Evolutionary conservation across 1,140 invertebrate species (phyloP).

Genomic region (Hycleus phaleratus): DNA sequence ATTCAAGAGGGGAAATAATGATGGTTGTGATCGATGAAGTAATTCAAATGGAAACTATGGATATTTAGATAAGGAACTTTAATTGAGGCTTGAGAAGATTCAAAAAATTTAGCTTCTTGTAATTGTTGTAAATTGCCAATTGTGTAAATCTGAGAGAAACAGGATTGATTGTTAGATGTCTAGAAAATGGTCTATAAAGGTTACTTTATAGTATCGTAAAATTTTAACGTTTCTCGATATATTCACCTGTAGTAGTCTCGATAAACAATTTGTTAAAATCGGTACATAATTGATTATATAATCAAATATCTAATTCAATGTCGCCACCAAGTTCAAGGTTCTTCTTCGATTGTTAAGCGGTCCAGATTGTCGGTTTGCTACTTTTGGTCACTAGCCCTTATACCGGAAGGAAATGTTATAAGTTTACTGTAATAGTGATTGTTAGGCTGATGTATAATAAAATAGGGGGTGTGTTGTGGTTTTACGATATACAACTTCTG

Average conservation of each 20-base stretch:
- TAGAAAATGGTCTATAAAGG: conserved; percentile 37
- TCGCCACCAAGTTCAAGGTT: conserved; percentile 24
- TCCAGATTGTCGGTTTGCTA: too few relatives aligned
- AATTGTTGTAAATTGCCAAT: not conserved
- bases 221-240: conserved; percentile 32
- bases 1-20: conserved; percentile 1
- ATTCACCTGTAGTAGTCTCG: too few relatives aligned
- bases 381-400: not conserved
- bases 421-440: conserved; percentile 18
- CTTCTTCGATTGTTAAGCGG: not conserved
- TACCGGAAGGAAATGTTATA: conserved; percentile 21
- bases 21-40: conserved; percentile 15
- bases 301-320: not conserved
- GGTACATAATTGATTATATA: too few relatives aligned
- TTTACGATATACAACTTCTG: conserved; percentile 34
- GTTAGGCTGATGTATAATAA: conserved; percentile 33
- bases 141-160: not conserved
- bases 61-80: conserved; percentile 22
- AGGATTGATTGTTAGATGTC: conserved; percentile 32
- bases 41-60: conserved; percentile 13
- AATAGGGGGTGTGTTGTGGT: conserved; percentile 26
- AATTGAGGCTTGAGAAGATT: conserved; percentile 9
- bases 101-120: too few relatives aligned
- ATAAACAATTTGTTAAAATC: too few relatives aligned
- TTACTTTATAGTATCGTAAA: conserved; percentile 41